Evolutionary conservation across 1,140 invertebrate species (phyloP), one percentile per base, ranked within the genome.

Genomic region (Monomorium pharaonis): DNA sequence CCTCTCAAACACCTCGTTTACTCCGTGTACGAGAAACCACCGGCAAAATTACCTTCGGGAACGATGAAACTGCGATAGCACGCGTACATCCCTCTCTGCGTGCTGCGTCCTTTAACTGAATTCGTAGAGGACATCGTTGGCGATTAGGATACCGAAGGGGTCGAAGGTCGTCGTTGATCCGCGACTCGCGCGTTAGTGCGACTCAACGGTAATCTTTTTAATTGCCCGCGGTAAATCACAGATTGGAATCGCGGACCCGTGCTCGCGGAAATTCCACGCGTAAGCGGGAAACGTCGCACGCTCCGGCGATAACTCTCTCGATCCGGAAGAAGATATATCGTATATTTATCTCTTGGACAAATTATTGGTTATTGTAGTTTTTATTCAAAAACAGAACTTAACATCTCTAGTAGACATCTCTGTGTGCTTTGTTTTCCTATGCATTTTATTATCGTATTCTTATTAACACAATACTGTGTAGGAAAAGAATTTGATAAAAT

Each of bases 61-160:
- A 56, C 78, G 78, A 81, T 58, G 49, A 72, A 58, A 56, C 49
- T 16, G 14, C 51, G 49, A 81, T 72, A 81, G 30, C 49, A 16
- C 54, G 27, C 69, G 67, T 60, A 72, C n/a, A n/a, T 74, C 51
- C 67, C 27, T 42, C 76, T 37, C 30, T 49, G 33, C 7, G 18
- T 12, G 30, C 60, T n/a, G 37, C 51, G 9, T 67, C 14, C 69
- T 83, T 83, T 74, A 37, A 60, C 83, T 76, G 88, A 89, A 89
- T 88, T 81, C 87, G 54, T 51, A 78, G 75, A 76, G 85, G 74
- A 84, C 70, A 24, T n/a, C 42, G 27, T 30, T 16, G 21, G 27
- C 37, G 16, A 27, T 42, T 67, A 54, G 60, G 47, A 60, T 72
- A 74, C 78, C 27, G 51, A n/a, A n/a, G n/a, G 42, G 75, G 74